A percentile compares a stretch with the other conserved stretches of the same genome.
Evolutionary conservation across 2,888 invertebrate species (phyloP).

Genomic region (Platynereis dumerilii): DNA sequence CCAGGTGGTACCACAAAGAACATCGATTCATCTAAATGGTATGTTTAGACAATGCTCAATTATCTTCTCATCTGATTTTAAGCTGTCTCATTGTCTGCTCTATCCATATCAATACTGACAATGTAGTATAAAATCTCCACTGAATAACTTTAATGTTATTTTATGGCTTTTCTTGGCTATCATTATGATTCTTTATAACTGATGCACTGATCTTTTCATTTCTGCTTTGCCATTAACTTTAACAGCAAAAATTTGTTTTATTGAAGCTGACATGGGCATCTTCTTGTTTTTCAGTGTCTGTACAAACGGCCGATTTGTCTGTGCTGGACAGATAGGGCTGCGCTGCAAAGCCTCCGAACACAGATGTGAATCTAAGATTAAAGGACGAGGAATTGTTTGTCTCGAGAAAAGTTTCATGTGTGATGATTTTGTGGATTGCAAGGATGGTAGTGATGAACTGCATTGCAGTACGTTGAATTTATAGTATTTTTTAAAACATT

Average conservation of each 20-base stretch:
- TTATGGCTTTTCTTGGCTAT: no score
- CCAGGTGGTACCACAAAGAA: not conserved
- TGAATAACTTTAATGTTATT: no score
- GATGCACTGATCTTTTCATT: slow-evolving; percentile 26
- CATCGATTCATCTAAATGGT: slow-evolving; percentile 3
- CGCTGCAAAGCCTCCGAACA: slow-evolving; percentile 26
- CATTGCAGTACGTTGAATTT: no score
- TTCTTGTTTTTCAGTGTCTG: no score
- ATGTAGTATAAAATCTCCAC: no score
- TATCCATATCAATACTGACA: no score
- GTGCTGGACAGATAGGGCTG: not conserved
- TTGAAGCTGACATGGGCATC: no score
- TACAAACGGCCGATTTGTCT: not conserved
- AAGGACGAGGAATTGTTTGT: slow-evolving; percentile 18
- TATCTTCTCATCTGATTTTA: no score
- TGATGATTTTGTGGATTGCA: slow-evolving; percentile 31
- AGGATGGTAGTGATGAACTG: slow-evolving; percentile 33
- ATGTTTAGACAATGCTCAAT: not conserved
- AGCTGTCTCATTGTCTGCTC: no score
- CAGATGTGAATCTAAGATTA: slow-evolving; percentile 16
- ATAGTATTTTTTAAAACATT: no score
- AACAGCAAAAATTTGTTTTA: no score
- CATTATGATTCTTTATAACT: slow-evolving; percentile 27
- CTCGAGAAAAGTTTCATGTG: slow-evolving; percentile 24
- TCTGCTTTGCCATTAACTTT: no score